Conservation (phyloP, 2,113 vertebrate species). For the Pluvianellus socialis region DNA sequence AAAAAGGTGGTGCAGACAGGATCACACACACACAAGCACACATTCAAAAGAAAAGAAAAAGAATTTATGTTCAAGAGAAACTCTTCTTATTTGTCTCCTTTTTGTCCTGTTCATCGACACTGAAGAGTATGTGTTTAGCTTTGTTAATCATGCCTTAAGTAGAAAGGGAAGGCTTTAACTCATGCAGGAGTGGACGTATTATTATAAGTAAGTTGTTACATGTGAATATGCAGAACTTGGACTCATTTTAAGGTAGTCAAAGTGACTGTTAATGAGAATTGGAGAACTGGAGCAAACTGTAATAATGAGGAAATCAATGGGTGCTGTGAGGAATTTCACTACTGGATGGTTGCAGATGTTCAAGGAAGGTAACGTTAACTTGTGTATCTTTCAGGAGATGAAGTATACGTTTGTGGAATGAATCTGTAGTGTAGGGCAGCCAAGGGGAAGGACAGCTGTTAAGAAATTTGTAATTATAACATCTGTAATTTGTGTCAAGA, state of each 20-base stretch:
- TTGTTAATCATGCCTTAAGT: not conserved
- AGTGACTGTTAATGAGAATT: not conserved
- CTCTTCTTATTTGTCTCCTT: not conserved
- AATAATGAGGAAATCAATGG: not conserved
- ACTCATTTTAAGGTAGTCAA: not conserved
- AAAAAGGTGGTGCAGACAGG: rapidly evolving
- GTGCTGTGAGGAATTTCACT: not conserved
- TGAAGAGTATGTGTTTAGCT: not conserved
- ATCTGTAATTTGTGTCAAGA: not conserved
- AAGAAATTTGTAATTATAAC: conserved; percentile 17
- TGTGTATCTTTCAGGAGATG: not conserved
- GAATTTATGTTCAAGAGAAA: not conserved
- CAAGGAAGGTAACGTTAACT: not conserved
- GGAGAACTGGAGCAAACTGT: not conserved
- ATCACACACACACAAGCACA: not conserved
- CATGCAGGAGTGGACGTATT: not conserved
- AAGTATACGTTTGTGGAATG: not conserved
- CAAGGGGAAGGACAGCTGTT: not conserved
- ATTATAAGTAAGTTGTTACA: not conserved
- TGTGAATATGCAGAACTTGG: not conserved
- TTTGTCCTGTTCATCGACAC: not conserved
- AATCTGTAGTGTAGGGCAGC: not conserved
- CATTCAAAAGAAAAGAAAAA: no score
- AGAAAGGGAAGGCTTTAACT: not conserved
- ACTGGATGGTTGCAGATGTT: not conserved